Evolutionary conservation across 92 coral and sea anemone genomes (phyloP), one percentile per base, ranked within the genome.

Genomic region (Paragorgia papillata): DNA sequence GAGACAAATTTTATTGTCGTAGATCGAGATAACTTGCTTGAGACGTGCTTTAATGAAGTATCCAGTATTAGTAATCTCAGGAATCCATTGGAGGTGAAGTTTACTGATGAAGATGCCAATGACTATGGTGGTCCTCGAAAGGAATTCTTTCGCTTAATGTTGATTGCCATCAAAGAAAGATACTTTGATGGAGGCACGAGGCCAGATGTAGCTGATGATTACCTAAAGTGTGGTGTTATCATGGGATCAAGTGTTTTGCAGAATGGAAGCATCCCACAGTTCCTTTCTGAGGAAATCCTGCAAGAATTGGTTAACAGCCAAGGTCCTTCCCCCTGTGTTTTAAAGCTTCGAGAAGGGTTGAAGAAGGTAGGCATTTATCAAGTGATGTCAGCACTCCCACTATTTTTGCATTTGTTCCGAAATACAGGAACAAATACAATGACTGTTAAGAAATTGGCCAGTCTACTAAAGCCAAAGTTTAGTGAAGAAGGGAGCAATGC

Each of bases 151-250:
- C n/a, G n/a, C n/a, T n/a, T 49, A 14, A 75, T 85, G 73, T 79
- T 85, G 43, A 85, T 61, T 70, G 82, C 62, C 28, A 80, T 85
- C 67, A 85, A 85, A 58, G 85, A 85, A 57, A 80, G 51, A 25
- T 66, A 80, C 62, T 80, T 85, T 80, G 81, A 85, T 56, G 76
- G 62, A 68, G 85, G 82, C 62, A 80, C 73, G 30, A 57, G 62
- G 17, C 66, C 35, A 28, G 85, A 85, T 59, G 74, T 85, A 59
- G 70, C 61, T 30, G 88, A 85, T 34, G 37, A 57, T 15, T 80
- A 80, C 40, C 26, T 41, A 35, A 62, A 64, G 75, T 65, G 80
- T 50, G 85, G 88, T 41, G 62, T 85, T 32, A 13, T 80, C 17
- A 84, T 85, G 81, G 85, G 75, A 32, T 39, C 58, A 24, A 60